Conservation (phyloP, 2,888 invertebrate genomes). For the Watsonalla cultraria region DNA sequence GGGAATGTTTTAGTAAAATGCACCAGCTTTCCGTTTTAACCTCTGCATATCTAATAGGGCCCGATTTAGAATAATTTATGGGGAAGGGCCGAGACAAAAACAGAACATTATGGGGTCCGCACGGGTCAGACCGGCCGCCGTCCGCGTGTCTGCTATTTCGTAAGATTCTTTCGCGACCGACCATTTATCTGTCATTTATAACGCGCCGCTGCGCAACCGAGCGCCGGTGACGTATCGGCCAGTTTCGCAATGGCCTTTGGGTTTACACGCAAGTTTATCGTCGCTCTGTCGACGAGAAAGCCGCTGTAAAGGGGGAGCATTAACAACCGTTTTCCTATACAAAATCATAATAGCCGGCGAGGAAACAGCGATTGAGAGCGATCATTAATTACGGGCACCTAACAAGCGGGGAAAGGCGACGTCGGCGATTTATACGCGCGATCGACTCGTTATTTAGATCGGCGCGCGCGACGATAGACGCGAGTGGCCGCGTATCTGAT, state of each 20-base stretch:
- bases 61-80: conserved; percentile 75
- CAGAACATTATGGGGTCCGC: conserved; percentile 61
- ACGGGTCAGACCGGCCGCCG: conserved; percentile 34
- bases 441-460: conserved; percentile 72
- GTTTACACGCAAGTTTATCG: conserved; percentile 10
- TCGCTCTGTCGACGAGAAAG: conserved; percentile 28
- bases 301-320: conserved; percentile 21
- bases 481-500: conserved; percentile 58
- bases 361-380: conserved; percentile 27
- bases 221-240: conserved; percentile 24
- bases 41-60: conserved; percentile 75
- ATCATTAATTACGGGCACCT: conserved; percentile 66
- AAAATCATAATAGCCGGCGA: conserved; percentile 15
- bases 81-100: conserved; percentile 64
- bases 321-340: conserved; percentile 26
- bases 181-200: conserved; percentile 46
- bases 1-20: conserved; percentile 68
- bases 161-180: conserved; percentile 36
- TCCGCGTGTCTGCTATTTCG: conserved; percentile 46
- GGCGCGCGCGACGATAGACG: conserved; percentile 63
- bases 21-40: conserved; percentile 66
- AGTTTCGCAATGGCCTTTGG: conserved; percentile 8
- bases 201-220: conserved; percentile 16
- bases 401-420: conserved; percentile 62
- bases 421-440: conserved; percentile 61